phyloP scores from a whole-genome alignment of 2,113 vertebrate species.

The Turdus rufiventris region DNA sequence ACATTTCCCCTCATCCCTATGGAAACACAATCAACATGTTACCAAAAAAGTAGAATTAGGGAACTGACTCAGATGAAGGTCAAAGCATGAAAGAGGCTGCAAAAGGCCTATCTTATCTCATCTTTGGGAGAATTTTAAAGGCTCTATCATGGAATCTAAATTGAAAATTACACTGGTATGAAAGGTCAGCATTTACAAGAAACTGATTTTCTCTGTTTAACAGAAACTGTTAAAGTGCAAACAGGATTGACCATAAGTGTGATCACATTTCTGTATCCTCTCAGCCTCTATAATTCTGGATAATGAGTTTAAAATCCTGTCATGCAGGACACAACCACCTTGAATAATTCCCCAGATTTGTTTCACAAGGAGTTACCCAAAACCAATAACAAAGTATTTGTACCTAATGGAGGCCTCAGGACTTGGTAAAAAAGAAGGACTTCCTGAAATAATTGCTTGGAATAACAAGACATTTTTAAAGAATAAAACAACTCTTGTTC shows the following conservation, averaged over 20 bases:
- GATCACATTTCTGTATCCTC: neutral
- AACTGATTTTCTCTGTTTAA: neutral
- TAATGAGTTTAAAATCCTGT: neutral
- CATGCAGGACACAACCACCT: neutral
- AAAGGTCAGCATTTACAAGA: neutral
- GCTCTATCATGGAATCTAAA: neutral
- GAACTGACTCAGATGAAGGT: neutral
- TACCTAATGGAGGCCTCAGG: neutral
- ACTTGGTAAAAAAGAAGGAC: neutral
- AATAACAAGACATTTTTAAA: neutral
- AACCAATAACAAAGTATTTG: neutral
- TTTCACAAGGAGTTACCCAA: neutral
- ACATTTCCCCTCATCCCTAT: slow-evolving; percentile 93
- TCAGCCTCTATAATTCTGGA: neutral
- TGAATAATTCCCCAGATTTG: neutral
- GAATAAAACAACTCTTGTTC: neutral
- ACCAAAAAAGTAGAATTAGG: neutral
- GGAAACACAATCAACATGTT: slow-evolving; percentile 39
- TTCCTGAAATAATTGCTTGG: neutral
- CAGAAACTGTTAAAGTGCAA: neutral
- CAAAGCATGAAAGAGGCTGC: neutral
- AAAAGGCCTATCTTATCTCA: neutral
- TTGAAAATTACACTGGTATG: neutral
- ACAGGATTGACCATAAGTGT: neutral
- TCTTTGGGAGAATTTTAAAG: neutral